Conservation (phyloP, 2,113 vertebrate genomes). For the Rynchops niger region DNA sequence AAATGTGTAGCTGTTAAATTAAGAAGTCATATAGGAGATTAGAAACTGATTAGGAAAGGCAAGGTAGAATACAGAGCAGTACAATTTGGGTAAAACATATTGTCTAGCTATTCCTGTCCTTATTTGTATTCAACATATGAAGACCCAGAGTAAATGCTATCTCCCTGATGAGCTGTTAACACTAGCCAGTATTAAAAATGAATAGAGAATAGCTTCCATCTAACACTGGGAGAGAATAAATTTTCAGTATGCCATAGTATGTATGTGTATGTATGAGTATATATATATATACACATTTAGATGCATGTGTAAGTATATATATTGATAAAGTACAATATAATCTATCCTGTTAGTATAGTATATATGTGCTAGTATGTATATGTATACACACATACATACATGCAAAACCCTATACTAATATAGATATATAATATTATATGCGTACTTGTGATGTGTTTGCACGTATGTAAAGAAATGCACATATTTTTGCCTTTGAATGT, state of each 20-base stretch:
- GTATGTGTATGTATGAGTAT: not conserved
- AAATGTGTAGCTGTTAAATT: not conserved
- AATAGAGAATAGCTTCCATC: not conserved
- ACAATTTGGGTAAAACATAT: not conserved
- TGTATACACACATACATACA: not conserved
- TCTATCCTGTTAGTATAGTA: not conserved
- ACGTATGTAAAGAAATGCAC: not conserved
- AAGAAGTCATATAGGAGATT: not conserved
- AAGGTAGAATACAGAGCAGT: not conserved
- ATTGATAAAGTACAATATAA: not conserved
- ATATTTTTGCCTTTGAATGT: not conserved
- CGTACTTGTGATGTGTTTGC: not conserved
- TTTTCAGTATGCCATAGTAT: not conserved
- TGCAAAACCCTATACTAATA: not conserved
- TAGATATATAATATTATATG: not conserved
- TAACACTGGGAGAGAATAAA: not conserved
- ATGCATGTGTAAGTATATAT: not conserved
- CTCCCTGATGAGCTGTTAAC: slow-evolving; percentile 1
- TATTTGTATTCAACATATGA: slow-evolving; percentile 7
- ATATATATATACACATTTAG: too few species aligned
- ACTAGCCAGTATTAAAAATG: not conserved
- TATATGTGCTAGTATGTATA: not conserved
- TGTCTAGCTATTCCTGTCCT: not conserved
- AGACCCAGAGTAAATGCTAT: not conserved
- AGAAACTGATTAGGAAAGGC: not conserved